phyloP scores from a whole-genome alignment of 2,113 vertebrate species.

The Hemiprocne comata region DNA sequence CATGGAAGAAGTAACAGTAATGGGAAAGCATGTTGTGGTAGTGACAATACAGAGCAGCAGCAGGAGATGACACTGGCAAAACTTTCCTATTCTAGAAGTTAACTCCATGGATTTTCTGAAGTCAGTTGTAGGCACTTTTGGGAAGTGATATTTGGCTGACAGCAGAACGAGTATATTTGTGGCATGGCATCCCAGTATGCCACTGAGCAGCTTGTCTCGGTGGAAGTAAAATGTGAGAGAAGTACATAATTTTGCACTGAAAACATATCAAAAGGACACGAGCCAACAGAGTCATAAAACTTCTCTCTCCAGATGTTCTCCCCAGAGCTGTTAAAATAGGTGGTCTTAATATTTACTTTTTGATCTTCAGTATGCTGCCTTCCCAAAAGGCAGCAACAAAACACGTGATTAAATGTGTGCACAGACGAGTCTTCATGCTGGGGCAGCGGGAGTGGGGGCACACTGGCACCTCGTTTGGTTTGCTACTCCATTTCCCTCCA shows the following conservation, averaged over 20 bases:
- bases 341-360: conserved; percentile 46
- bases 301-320: conserved; percentile 61
- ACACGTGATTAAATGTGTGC: neutral
- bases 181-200: neutral
- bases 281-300: conserved; percentile 46
- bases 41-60: neutral
- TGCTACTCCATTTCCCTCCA: neutral
- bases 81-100: neutral
- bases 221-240: conserved; percentile 28
- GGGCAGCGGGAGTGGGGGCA: neutral
- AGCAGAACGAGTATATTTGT: conserved; percentile 29
- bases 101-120: neutral
- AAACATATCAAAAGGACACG: conserved; percentile 58
- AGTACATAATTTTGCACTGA: conserved; percentile 38
- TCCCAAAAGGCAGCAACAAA: neutral
- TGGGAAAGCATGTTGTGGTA: rapidly evolving
- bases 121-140: neutral
- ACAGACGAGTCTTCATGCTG: neutral
- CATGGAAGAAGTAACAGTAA: neutral
- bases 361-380: neutral
- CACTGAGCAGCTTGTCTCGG: neutral
- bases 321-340: conserved; percentile 40
- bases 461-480: neutral
- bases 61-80: neutral
- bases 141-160: conserved; percentile 55